A percentile compares a stretch with the other conserved stretches of the same genome.
These are phyloP conservation scores for Enchytraeus crypticus DNA, from an alignment of 2,888 invertebrate species.

Conservation along the genomic window DNA sequence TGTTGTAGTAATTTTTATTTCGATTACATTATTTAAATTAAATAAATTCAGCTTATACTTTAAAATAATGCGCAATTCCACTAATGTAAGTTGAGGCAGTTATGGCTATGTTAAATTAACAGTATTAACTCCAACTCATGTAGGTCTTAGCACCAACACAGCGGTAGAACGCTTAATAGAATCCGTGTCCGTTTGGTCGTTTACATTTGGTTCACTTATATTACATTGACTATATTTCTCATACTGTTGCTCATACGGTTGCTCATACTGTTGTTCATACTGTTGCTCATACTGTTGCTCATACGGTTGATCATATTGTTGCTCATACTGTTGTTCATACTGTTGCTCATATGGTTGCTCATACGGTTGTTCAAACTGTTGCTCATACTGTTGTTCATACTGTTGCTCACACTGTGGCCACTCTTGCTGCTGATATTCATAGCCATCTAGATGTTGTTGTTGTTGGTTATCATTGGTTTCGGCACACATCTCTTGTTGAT, in stretches of 20 bases:
- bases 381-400: neutral
- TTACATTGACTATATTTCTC: neutral
- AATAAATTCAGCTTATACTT: too few relatives aligned
- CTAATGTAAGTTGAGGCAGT: too few relatives aligned
- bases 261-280: neutral
- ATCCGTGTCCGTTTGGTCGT: neutral
- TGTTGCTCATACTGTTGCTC: neutral
- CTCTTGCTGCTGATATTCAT: neutral
- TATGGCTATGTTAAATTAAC: too few relatives aligned
- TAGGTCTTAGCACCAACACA: neutral
- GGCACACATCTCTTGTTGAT: neutral
- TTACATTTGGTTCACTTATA: neutral
- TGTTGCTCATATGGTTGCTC: neutral
- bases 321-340: neutral
- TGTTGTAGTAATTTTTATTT: too few relatives aligned
- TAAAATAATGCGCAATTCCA: too few relatives aligned
- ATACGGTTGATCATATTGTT: neutral
- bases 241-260: neutral
- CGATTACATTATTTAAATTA: too few relatives aligned
- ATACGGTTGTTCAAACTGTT: neutral
- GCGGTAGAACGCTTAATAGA: neutral
- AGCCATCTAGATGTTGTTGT: neutral
- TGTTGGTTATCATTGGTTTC: neutral
- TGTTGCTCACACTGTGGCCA: neutral
- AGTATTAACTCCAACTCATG: too few relatives aligned